phyloP scores from a whole-genome alignment of 2,888 invertebrate species.

The Plagodis dolabraria region DNA sequence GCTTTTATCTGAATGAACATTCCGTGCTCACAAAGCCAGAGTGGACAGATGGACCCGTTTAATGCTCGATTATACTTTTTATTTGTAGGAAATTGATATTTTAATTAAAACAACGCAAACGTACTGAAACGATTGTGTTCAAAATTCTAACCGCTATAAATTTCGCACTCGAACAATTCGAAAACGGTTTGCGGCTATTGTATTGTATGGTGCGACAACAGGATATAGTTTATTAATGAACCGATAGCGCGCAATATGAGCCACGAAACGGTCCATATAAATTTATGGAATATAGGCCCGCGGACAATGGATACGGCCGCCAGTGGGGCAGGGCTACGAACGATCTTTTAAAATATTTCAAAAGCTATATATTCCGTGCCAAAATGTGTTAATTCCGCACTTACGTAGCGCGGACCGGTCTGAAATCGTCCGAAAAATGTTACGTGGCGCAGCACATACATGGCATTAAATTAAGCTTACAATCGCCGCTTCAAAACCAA shows the following conservation, averaged over 20 bases:
- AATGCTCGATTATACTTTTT: constrained; percentile 20
- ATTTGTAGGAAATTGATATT: constrained; percentile 14
- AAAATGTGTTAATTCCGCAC: constrained; percentile 71
- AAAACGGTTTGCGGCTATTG: constrained; percentile 62
- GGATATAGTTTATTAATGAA: constrained; percentile 75
- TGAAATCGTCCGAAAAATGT: constrained; percentile 61
- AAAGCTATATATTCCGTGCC: constrained; percentile 63
- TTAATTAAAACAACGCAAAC: constrained; percentile 36
- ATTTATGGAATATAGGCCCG: constrained; percentile 61
- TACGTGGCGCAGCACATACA: constrained; percentile 49
- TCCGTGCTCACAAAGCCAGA: constrained; percentile 25
- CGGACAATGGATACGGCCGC: constrained; percentile 62
- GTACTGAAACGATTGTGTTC: constrained; percentile 47
- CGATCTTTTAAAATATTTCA: constrained; percentile 68
- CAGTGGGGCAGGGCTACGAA: constrained; percentile 53
- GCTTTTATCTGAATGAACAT: constrained; percentile 30
- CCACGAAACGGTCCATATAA: constrained; percentile 64
- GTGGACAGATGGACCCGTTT: constrained; percentile 24
- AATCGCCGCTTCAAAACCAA: constrained; percentile 39
- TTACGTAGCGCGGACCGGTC: constrained; percentile 55
- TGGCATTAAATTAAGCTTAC: constrained; percentile 64
- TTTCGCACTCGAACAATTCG: constrained; percentile 58
- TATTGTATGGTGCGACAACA: constrained; percentile 59
- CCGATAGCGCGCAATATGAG: constrained; percentile 67
- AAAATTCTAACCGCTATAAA: constrained; percentile 65